Conservation (phyloP, 1,140 invertebrate species). For the Scaptomyza montana region DNA sequence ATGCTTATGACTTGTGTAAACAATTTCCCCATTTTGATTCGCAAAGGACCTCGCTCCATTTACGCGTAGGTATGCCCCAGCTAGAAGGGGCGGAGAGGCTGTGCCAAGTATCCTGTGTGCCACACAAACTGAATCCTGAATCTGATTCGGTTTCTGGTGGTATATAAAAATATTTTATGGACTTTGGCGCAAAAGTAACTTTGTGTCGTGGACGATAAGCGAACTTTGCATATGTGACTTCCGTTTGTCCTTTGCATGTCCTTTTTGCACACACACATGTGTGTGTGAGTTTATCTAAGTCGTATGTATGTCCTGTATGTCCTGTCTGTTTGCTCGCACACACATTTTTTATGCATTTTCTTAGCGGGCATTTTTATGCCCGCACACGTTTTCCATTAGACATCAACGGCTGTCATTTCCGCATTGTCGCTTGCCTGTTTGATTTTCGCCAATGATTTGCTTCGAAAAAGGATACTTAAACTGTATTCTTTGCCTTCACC, state of each 20-base stretch:
- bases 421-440: slow-evolving; percentile 35
- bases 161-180: slow-evolving; percentile 78
- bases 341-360: slow-evolving; percentile 80
- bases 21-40: slow-evolving; percentile 56
- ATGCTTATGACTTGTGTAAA: slow-evolving; percentile 82
- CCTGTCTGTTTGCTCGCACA: slow-evolving; percentile 46
- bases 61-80: slow-evolving; percentile 69
- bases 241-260: slow-evolving; percentile 80
- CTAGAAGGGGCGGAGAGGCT: neutral
- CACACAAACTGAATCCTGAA: slow-evolving; percentile 11
- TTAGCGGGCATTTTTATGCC: slow-evolving; percentile 83
- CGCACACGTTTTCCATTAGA: slow-evolving; percentile 83
- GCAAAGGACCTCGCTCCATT: slow-evolving; percentile 37
- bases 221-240: slow-evolving; percentile 73
- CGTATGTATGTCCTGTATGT: neutral
- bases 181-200: slow-evolving; percentile 75
- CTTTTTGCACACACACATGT: slow-evolving; percentile 38
- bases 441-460: slow-evolving; percentile 45
- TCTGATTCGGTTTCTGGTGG: slow-evolving; percentile 17
- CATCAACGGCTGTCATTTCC: slow-evolving; percentile 72
- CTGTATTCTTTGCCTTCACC: neutral
- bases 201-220: slow-evolving; percentile 63
- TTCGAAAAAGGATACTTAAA: slow-evolving; percentile 5
- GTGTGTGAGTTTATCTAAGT: slow-evolving; percentile 4
- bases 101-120: slow-evolving; percentile 21